Conservation (phyloP, 2,797 vertebrate genomes). For the Botia almorhae region DNA sequence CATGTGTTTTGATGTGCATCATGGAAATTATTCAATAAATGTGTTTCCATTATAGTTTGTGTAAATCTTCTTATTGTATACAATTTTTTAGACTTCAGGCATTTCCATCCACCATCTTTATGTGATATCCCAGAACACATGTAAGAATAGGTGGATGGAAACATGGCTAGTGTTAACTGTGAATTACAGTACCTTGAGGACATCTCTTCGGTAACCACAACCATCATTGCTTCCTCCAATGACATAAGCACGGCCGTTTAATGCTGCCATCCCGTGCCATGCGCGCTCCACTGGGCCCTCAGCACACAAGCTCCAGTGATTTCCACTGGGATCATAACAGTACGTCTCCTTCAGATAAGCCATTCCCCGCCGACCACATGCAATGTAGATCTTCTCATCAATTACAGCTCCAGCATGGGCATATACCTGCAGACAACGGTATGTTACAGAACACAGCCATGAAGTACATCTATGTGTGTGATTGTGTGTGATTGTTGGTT, state of each 20-base stretch:
- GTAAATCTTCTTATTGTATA: too few relatives aligned
- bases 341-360: constrained; percentile 90
- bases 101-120: too few relatives aligned
- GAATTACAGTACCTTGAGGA: constrained; percentile 77
- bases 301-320: constrained; percentile 82
- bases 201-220: constrained; percentile 86
- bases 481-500: too few relatives aligned
- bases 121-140: too few relatives aligned
- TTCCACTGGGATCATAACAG: constrained; percentile 84
- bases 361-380: constrained; percentile 87
- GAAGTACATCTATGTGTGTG: too few relatives aligned
- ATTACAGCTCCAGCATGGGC: constrained; percentile 88
- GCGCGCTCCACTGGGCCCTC: constrained; percentile 89
- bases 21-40: too few relatives aligned
- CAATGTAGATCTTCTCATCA: constrained; percentile 89
- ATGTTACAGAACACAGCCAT: neutral
- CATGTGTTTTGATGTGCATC: too few relatives aligned
- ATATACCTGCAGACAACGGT: constrained; percentile 80
- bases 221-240: constrained; percentile 94
- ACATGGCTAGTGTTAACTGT: neutral
- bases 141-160: too few relatives aligned
- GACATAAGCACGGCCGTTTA: constrained; percentile 85
- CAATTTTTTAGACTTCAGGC: too few relatives aligned
- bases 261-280: constrained; percentile 91
- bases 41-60: too few relatives aligned